Conservation (phyloP, 2,113 vertebrate genomes). For the Sebastes schlegelii region DNA sequence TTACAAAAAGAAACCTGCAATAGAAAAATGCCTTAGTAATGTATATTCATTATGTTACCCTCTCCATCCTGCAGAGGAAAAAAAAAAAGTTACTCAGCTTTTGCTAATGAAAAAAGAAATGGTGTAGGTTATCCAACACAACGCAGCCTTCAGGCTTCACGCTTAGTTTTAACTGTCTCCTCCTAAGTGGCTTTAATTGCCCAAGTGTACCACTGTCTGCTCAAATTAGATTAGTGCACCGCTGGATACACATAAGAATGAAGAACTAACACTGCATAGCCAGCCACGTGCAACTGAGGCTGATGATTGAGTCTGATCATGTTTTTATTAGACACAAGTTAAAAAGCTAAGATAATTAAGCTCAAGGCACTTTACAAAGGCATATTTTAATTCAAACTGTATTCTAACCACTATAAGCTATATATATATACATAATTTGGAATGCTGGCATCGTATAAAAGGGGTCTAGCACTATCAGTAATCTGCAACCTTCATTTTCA, state of each 20-base stretch:
- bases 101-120: conserved; percentile 43
- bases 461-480: neutral
- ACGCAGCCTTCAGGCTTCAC: conserved; percentile 24
- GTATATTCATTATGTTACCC: conserved; percentile 11
- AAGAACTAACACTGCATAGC: conserved; percentile 4
- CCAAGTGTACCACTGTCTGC: conserved; percentile 50
- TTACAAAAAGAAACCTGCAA: neutral
- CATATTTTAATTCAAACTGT: neutral
- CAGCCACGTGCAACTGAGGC: neutral
- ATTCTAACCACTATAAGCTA: neutral
- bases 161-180: conserved; percentile 41
- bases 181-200: conserved; percentile 59
- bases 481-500: neutral
- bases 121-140: conserved; percentile 37
- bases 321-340: neutral
- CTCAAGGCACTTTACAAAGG: neutral
- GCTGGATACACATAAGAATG: conserved; percentile 29
- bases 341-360: conserved; percentile 7
- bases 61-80: conserved; percentile 23
- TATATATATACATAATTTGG: neutral
- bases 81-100: conserved; percentile 15
- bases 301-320: neutral
- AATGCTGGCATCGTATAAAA: neutral
- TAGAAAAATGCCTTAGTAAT: neutral
- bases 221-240: conserved; percentile 44